phyloP scores from a whole-genome alignment of 35 echinoderm and acorn worm species.

The Lytechinus variegatus region DNA sequence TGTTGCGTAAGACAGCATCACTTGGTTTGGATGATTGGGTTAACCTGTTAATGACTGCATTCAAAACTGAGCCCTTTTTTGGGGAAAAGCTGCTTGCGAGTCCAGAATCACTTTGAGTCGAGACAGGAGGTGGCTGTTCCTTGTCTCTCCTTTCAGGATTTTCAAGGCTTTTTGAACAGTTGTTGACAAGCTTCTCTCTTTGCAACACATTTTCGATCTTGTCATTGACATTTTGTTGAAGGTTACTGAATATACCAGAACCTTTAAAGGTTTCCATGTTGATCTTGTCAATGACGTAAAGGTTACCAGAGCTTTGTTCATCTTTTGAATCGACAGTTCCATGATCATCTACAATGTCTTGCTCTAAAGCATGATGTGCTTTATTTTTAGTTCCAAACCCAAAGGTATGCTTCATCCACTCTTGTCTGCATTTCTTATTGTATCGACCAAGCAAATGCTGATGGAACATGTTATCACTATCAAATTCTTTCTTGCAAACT shows the following conservation, averaged over 20 bases:
- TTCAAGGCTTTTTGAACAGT: neutral
- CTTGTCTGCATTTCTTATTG: slow-evolving; percentile 40
- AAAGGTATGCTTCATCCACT: slow-evolving; percentile 47
- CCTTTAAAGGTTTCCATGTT: slow-evolving; percentile 24
- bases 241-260: neutral
- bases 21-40: slow-evolving; percentile 19
- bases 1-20: neutral
- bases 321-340: neutral
- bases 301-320: slow-evolving; percentile 18
- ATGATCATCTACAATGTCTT: neutral
- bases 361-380: neutral
- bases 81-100: neutral
- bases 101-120: slow-evolving; percentile 16
- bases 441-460: slow-evolving; percentile 35
- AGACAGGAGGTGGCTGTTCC: neutral
- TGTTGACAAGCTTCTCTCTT: neutral
- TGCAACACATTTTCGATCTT: slow-evolving; percentile 23
- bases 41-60: slow-evolving; percentile 23
- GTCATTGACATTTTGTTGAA: slow-evolving; percentile 25
- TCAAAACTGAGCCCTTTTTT: slow-evolving; percentile 7
- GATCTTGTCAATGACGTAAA: slow-evolving; percentile 42
- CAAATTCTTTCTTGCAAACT: slow-evolving; percentile 46
- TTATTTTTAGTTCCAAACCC: slow-evolving; percentile 29
- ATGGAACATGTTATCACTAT: slow-evolving; percentile 47
- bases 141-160: neutral